Percentiles rank a stretch among this genome's conserved stretches.
Evolutionary conservation across 2,113 vertebrate genomes (phyloP).

Genomic region (Ailurus styani): DNA sequence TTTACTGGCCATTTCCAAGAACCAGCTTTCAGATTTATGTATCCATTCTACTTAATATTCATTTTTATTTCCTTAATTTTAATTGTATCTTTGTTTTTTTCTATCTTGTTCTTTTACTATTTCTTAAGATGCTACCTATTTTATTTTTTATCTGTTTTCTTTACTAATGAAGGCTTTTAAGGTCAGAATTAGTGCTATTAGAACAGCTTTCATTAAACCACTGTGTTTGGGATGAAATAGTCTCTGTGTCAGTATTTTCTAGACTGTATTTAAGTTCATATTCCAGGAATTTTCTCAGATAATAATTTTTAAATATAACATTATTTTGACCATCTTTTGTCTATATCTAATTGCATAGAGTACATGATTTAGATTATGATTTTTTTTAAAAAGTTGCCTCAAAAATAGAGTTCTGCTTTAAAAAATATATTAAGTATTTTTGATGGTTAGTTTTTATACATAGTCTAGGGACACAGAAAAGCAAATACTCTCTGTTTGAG

Average conservation of each 20-base stretch:
- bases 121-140: not conserved
- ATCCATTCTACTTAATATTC: not conserved
- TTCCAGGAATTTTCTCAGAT: not conserved
- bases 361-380: not conserved
- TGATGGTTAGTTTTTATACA: not conserved
- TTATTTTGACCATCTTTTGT: not conserved
- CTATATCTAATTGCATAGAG: not conserved
- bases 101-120: not conserved
- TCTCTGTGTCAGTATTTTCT: not conserved
- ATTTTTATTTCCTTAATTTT: not conserved
- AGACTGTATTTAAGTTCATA: not conserved
- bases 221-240: not conserved
- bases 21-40: not conserved
- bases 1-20: not conserved
- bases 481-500: not conserved
- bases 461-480: not conserved
- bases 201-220: not conserved
- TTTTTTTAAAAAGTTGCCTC: not conserved
- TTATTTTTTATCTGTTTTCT: not conserved
- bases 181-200: not conserved
- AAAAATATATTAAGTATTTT: not conserved
- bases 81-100: not conserved
- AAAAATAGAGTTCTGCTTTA: not conserved
- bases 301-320: not conserved
- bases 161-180: not conserved